Base-by-base conservation (phyloP, 53 echinoderm and acorn worm species). In the Zoroaster sp. region DNA sequence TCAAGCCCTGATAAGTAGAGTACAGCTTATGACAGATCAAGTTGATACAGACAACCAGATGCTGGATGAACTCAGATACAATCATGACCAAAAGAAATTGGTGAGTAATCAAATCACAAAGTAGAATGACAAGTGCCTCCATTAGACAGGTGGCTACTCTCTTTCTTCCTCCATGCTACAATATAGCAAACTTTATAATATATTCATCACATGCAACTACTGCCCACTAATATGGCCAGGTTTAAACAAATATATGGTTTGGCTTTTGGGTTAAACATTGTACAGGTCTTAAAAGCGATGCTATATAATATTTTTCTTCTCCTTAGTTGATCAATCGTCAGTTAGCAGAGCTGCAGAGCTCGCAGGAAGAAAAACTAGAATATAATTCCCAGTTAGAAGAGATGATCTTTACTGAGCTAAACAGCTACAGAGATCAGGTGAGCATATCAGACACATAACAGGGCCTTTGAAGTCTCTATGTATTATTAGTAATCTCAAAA, bases 61-160 rank as follows among this genome's bases (percentile, higher is more conserved):
- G 54, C 55, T 97, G 32, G 95, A 97, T 18, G 94, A 95, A 33
- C 72, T 95, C 65, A 97, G 93, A 69, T 92, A 95, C 44, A 94
- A 79, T 31, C 97, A 97, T 40, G 91, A 94, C 74, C 97, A 97
- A 67, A 94, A 83, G 55, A 95, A 92, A 91, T 77, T 97, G 92
- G 97, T 97, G 83, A 89, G 94, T 68, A 3, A 46, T 17, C 47
- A 35, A 14, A 35, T 32, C 53, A 35, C n/a, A 25, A 76, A 17
- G 25, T 38, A 35, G 38, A 55, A 42, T 83, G 75, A 42, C 23
- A 72, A 34, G n/a, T n/a, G n/a, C n/a, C n/a, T n/a, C n/a, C n/a
- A n/a, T n/a, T n/a, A n/a, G n/a, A n/a, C n/a, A n/a, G n/a, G n/a
- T n/a, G n/a, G n/a, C n/a, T n/a, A n/a, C n/a, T n/a, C n/a, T n/a